Percentiles rank a stretch among this genome's conserved stretches.
Conservation (phyloP, 2,797 vertebrate genomes). For the Phyllotis vaccarum region DNA sequence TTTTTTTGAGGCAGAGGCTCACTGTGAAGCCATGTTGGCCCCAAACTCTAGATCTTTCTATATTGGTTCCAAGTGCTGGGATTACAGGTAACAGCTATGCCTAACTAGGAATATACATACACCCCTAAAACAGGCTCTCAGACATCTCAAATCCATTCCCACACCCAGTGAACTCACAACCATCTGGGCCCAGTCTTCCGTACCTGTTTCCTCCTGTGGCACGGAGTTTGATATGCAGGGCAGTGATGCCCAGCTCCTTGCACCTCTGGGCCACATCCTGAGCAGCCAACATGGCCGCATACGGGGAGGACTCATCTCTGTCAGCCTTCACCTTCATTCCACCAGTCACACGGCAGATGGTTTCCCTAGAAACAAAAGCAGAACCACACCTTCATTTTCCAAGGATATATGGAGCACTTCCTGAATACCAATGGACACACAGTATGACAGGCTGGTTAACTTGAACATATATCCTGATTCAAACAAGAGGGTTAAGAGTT, state of each 20-base stretch:
- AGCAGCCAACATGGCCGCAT: slow-evolving; percentile 98
- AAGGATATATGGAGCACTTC: not conserved
- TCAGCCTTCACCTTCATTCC: slow-evolving; percentile 99
- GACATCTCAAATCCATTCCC: not conserved
- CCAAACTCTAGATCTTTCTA: not conserved
- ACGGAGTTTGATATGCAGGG: slow-evolving; percentile 97
- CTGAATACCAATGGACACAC: not conserved
- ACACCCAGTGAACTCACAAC: not conserved
- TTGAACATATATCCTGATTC: not conserved
- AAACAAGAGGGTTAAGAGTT: not conserved
- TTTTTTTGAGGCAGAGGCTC: not conserved
- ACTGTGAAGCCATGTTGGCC: not conserved
- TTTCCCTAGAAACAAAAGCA: slow-evolving; percentile 90
- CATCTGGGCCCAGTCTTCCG: not conserved
- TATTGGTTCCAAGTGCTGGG: not conserved
- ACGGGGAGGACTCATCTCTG: slow-evolving; percentile 97
- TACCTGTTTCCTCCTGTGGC: slow-evolving; percentile 97
- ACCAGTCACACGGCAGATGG: slow-evolving; percentile 98
- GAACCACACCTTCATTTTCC: not conserved
- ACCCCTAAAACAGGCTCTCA: not conserved
- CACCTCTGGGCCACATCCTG: slow-evolving; percentile 98
- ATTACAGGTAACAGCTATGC: not conserved
- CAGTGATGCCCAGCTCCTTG: slow-evolving; percentile 98
- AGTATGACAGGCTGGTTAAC: not conserved
- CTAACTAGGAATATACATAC: not conserved